A percentile compares a stretch with the other conserved stretches of the same genome.
These are phyloP conservation scores for Lagopus leucura DNA, from an alignment of 2,113 vertebrate species.

Conservation along the genomic window DNA sequence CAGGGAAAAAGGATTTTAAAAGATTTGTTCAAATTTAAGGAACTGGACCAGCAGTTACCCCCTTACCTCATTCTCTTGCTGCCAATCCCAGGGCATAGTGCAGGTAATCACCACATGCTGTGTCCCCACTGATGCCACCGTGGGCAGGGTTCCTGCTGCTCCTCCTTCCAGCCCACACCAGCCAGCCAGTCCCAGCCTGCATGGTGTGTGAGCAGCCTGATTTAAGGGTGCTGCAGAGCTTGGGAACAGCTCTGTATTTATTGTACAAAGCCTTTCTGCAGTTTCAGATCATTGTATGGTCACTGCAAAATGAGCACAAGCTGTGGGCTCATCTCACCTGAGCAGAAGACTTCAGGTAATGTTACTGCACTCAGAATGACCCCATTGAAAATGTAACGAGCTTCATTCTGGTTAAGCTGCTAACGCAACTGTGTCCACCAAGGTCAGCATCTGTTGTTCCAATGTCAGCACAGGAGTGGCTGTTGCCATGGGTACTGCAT, in stretches of 20 bases:
- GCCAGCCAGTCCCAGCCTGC: background rate
- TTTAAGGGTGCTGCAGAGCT: background rate
- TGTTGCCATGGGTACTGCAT: background rate
- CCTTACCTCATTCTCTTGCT: constrained; percentile 37
- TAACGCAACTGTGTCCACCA: rapidly evolving
- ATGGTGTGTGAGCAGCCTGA: background rate
- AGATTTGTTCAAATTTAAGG: constrained; percentile 45
- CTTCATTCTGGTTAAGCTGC: rapidly evolving
- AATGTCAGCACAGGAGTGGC: rapidly evolving
- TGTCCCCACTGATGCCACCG: too few species aligned
- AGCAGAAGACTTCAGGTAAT: rapidly evolving
- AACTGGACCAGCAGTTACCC: constrained; percentile 49
- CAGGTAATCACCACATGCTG: background rate
- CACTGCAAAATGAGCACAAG: background rate
- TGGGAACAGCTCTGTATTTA: background rate
- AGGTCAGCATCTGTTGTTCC: background rate
- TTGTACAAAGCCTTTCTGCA: background rate
- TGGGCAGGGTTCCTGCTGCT: background rate
- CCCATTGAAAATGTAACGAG: rapidly evolving
- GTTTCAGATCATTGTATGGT: background rate
- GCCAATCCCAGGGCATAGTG: background rate
- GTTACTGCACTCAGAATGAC: background rate
- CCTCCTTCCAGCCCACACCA: background rate
- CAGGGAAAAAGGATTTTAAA: background rate
- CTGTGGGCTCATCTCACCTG: rapidly evolving